Conservation (phyloP, 2,797 vertebrate genomes). For the Ficedula albicollis region DNA sequence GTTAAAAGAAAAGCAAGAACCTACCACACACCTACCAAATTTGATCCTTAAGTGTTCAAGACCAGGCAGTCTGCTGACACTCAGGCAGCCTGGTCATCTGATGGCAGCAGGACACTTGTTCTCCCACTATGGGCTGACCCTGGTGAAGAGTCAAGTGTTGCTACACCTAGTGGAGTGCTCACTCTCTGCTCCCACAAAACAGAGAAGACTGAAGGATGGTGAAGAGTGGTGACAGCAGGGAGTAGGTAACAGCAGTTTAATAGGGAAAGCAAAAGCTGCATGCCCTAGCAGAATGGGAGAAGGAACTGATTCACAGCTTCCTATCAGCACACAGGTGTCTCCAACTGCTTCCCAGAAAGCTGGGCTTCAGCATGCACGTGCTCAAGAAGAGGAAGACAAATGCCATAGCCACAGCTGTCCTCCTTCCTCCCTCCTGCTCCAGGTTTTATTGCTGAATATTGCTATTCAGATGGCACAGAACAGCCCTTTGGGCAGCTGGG, state of each 20-base stretch:
- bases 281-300: neutral
- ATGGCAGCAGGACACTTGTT: neutral
- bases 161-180: rapidly evolving
- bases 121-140: neutral
- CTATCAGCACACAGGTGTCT: neutral
- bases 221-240: no score
- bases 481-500: neutral
- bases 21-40: neutral
- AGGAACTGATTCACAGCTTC: neutral
- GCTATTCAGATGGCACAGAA: neutral
- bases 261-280: neutral
- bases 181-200: rapidly evolving
- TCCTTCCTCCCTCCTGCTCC: neutral
- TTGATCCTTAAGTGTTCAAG: neutral
- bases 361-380: rapidly evolving
- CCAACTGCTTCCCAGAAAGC: neutral
- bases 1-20: neutral
- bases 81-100: neutral
- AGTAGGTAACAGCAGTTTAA: neutral
- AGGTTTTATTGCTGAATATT: rapidly evolving
- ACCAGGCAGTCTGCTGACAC: neutral
- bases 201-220: neutral
- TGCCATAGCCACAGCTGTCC: neutral
- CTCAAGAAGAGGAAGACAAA: neutral
- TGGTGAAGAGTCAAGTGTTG: rapidly evolving